These are phyloP conservation scores for Criorhina ranunculi DNA, from an alignment of 2,888 invertebrate species.

Conservation along the genomic window DNA sequence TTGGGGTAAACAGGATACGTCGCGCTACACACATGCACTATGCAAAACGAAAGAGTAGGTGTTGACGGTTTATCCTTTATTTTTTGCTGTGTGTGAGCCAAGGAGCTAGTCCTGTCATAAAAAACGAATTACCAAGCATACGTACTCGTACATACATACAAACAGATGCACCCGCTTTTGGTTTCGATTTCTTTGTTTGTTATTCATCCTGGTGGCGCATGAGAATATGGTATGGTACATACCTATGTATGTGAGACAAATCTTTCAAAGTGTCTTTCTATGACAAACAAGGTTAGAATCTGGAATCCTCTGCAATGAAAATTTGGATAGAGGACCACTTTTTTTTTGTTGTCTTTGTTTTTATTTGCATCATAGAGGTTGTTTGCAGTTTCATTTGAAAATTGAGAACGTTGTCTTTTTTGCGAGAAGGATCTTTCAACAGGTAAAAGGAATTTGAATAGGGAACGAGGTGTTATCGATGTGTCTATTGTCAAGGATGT, in stretches of 20 bases:
- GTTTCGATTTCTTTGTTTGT: constrained; percentile 50
- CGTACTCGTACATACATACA: too few species aligned
- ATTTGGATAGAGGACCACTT: constrained; percentile 41
- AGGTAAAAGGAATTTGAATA: constrained; percentile 41
- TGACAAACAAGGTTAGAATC: constrained; percentile 60
- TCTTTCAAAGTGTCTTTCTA: constrained; percentile 48
- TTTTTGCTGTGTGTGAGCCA: constrained; percentile 10
- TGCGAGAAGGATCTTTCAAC: constrained; percentile 33
- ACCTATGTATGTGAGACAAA: constrained; percentile 24
- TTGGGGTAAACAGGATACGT: constrained; percentile 13
- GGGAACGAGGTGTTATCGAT: not conserved
- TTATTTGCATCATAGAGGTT: constrained; percentile 45
- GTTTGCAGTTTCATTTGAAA: constrained; percentile 48
- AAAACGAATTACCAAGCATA: constrained; percentile 49
- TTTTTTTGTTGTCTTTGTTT: constrained; percentile 30
- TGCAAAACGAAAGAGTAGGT: constrained; percentile 34
- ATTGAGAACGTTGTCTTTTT: constrained; percentile 16
- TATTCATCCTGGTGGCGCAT: constrained; percentile 35
- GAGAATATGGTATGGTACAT: constrained; percentile 7
- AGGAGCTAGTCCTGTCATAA: constrained; percentile 20
- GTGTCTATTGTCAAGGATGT: too few species aligned
- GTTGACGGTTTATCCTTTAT: constrained; percentile 36
- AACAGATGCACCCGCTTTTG: constrained; percentile 40
- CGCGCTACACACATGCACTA: constrained; percentile 22
- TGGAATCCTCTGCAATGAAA: constrained; percentile 62